Conservation (phyloP, 2,113 vertebrate species). For the Semnopithecus entellus region DNA sequence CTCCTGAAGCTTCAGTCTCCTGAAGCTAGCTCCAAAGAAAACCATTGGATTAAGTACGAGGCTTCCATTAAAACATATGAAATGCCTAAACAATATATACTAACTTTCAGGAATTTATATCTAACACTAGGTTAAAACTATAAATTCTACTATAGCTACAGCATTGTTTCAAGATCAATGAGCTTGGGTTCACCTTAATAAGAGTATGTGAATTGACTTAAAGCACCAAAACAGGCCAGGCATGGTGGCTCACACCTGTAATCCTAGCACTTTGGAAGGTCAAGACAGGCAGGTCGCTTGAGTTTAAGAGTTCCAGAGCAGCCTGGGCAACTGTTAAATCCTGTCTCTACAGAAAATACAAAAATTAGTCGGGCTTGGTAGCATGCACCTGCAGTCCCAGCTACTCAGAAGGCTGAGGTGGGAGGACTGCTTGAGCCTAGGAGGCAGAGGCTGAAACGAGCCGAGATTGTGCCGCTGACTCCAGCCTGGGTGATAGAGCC, state of each 20-base stretch:
- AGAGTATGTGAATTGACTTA: background rate
- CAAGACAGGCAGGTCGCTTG: background rate
- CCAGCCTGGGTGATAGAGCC: background rate
- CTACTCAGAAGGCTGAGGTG: background rate
- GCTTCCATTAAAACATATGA: background rate
- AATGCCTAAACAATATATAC: background rate
- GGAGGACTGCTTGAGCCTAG: background rate
- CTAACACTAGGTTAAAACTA: conserved; percentile 6
- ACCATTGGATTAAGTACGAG: background rate
- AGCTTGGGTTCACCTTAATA: background rate
- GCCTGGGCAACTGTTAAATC: background rate
- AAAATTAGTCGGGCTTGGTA: background rate
- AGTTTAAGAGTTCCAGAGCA: background rate
- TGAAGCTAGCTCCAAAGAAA: background rate
- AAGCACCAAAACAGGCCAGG: background rate
- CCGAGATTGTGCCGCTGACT: background rate
- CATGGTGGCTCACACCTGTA: no score
- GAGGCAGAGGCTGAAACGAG: background rate
- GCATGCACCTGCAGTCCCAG: background rate
- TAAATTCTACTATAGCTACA: background rate
- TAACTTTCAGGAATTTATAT: background rate
- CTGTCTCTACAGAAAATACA: background rate
- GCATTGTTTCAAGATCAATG: background rate
- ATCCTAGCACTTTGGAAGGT: no score
- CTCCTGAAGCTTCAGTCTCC: background rate